These are phyloP conservation scores for Electrophaes corylata DNA, from an alignment of 2,888 invertebrate species.

Conservation along the genomic window DNA sequence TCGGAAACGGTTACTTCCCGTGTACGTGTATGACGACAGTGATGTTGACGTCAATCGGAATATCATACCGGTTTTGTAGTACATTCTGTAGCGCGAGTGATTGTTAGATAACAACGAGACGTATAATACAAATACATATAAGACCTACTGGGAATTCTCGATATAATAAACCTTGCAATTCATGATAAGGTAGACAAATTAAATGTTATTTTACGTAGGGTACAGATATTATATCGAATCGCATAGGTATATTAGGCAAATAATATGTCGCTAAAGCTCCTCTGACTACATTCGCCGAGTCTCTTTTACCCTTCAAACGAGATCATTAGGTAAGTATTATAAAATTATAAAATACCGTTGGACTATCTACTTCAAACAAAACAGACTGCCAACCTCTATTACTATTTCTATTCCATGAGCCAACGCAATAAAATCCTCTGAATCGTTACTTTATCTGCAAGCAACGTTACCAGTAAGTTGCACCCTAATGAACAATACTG, in stretches of 20 bases:
- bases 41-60: constrained; percentile 38
- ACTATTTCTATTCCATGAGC: background rate
- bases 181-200: too few species aligned
- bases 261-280: too few species aligned
- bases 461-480: constrained; percentile 41
- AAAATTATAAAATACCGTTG: too few species aligned
- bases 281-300: too few species aligned
- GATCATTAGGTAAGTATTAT: too few species aligned
- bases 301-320: too few species aligned
- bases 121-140: constrained; percentile 30
- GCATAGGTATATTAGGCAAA: too few species aligned
- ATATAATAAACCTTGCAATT: background rate
- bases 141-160: constrained; percentile 4
- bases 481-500: constrained; percentile 56
- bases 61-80: constrained; percentile 35
- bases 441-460: constrained; percentile 20
- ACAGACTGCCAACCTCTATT: background rate
- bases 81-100: constrained; percentile 24
- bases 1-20: constrained; percentile 41
- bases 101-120: constrained; percentile 28
- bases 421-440: constrained; percentile 26
- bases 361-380: background rate
- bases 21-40: constrained; percentile 14
- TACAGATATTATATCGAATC: too few species aligned
- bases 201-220: too few species aligned